Evolutionary conservation across 1,140 invertebrate species (phyloP), one percentile per base, ranked within the genome.

Genomic region (Eumeta japonica): DNA sequence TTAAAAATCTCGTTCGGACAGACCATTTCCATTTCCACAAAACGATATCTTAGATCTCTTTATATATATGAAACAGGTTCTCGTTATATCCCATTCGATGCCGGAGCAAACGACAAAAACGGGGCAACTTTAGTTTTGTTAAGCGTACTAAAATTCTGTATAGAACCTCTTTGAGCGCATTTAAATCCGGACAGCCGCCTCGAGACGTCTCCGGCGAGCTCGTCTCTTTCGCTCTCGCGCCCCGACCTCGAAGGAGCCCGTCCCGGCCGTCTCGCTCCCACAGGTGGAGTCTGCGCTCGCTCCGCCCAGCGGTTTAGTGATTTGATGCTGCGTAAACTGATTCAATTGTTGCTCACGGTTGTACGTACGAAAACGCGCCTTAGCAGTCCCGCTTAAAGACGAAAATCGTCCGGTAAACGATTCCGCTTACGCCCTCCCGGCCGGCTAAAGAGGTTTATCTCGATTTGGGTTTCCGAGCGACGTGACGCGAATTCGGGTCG

Each of bases 261-360:
- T 50, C 50, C 55, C 41, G 39, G 45, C 58, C 52, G 50, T 71
- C 70, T 62, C 62, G 65, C 45, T 71, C 53, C 37, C 52, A 36
- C 62, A 35, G 55, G 62, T 48, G 65, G 68, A 67, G 65, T 65
- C 66, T 59, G 68, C 50, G 55, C 57, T 59, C 55, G 65, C 68
- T 60, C 68, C 68, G 68, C 68, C 68, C 68, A 68, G 64, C 66
- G 70, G 66, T 74, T 74, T 74, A 74, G 70, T 74, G 66, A 74
- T 71, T 74, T 74, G 70, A 74, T 74, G 70, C 70, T 74, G 70
- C 66, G 70, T 74, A 62, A 74, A 74, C 66, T 74, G 70, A 74
- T 74, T 74, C 70, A 74, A 74, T 74, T 71, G 70, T 71, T 65
- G 53, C 59, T 45, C 41, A 48, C 48, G 36, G 32, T 47, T 42